phyloP scores from a whole-genome alignment of 2,888 invertebrate species.

The Yponomeuta cagnagella region DNA sequence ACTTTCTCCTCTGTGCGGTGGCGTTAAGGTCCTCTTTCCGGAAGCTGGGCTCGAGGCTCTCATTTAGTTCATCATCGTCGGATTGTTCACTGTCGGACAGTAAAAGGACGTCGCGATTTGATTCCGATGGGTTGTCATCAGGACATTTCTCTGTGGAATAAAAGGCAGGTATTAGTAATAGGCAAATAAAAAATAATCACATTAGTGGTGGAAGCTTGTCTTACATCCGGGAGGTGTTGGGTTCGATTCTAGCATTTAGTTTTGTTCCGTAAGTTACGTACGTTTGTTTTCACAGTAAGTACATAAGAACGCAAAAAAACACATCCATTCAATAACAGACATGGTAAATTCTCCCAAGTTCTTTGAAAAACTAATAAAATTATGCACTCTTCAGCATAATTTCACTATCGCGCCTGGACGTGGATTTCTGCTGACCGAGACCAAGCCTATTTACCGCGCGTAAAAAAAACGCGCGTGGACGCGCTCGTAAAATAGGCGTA shows the following conservation, averaged over 20 bases:
- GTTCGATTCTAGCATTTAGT: no score
- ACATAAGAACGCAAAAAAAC: not conserved
- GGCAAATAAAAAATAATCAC: no score
- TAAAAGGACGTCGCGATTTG: constrained; percentile 30
- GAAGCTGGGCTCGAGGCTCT: constrained; percentile 56
- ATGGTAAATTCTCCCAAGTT: not conserved
- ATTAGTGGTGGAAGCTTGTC: no score
- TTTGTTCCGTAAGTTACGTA: no score
- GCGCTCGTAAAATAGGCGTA: no score
- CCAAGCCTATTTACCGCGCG: no score
- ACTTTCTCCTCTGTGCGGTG: not conserved
- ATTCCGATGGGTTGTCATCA: constrained; percentile 28
- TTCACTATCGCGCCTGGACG: no score
- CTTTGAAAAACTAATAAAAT: not conserved
- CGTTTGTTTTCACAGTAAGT: no score
- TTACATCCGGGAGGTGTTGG: no score
- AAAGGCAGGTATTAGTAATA: not conserved
- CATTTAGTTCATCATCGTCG: constrained; percentile 40
- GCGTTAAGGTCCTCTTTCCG: constrained; percentile 38
- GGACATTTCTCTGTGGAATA: constrained; percentile 42
- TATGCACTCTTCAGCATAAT: no score
- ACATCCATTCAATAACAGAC: not conserved
- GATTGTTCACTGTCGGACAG: constrained; percentile 32
- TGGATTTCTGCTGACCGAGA: no score
- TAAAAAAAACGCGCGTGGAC: no score